Evolutionary conservation across 2,888 invertebrate species (phyloP).

Genomic region (Eupithecia tripunctaria): DNA sequence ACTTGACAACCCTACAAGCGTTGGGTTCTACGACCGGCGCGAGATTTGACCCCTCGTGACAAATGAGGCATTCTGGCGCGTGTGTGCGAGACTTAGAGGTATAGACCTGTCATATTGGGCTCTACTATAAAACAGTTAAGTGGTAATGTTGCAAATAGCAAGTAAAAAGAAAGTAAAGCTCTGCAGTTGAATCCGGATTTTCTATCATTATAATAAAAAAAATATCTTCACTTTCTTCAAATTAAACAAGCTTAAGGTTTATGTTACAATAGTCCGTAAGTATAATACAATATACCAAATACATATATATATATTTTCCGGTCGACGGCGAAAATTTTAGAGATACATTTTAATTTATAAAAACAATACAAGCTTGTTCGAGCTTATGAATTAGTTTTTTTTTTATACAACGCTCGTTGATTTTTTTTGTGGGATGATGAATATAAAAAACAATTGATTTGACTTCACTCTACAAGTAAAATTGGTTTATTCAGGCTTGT

Average conservation of each 20-base stretch:
- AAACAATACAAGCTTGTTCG: background rate
- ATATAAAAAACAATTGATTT: too few species aligned
- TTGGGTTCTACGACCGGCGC: constrained; percentile 8
- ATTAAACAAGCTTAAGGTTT: too few species aligned
- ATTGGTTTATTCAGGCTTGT: too few species aligned
- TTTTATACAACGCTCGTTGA: background rate
- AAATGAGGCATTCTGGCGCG: constrained; percentile 39
- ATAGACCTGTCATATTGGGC: constrained; percentile 33
- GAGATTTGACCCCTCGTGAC: constrained; percentile 36
- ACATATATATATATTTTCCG: too few species aligned
- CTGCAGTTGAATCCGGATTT: background rate
- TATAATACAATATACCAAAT: too few species aligned
- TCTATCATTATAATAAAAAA: background rate
- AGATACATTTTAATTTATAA: too few species aligned
- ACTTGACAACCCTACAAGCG: background rate
- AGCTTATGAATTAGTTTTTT: background rate
- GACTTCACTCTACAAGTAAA: too few species aligned
- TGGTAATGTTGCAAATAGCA: background rate
- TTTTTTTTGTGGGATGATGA: too few species aligned
- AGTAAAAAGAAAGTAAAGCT: too few species aligned
- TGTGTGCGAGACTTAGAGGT: constrained; percentile 34
- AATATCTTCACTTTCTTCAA: background rate
- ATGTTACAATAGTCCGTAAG: too few species aligned
- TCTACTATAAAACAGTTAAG: constrained; percentile 17
- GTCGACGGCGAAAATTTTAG: too few species aligned